Conservation (phyloP, 2,888 invertebrate genomes). For the Microctonus aethiopoides region DNA sequence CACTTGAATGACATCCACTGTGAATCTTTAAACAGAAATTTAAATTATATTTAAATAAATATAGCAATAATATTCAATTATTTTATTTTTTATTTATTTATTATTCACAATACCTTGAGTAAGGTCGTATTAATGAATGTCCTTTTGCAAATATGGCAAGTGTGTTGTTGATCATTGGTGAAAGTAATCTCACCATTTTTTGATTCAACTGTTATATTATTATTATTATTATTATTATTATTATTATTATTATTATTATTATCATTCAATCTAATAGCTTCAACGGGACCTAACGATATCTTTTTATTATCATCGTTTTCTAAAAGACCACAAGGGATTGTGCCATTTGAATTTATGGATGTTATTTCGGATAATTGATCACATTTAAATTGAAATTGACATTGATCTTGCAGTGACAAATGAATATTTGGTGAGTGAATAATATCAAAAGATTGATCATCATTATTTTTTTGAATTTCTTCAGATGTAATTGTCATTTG, state of each 20-base stretch:
- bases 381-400: neutral
- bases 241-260: conserved; percentile 51
- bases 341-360: neutral
- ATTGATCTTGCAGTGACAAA: neutral
- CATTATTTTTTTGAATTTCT: neutral
- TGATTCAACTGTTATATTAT: conserved; percentile 44
- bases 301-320: neutral
- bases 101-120: conserved; percentile 46
- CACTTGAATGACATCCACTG: conserved; percentile 66
- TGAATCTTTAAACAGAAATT: conserved; percentile 59
- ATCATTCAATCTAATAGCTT: conserved; percentile 32
- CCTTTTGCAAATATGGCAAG: conserved; percentile 64
- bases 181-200: neutral
- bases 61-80: neutral
- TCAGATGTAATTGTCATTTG: neutral
- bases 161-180: conserved; percentile 47
- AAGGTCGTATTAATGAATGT: conserved; percentile 60
- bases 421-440: neutral
- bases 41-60: neutral
- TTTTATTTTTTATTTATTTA: conserved; percentile 33
- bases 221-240: conserved; percentile 51
- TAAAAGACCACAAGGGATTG: neutral
- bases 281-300: neutral
- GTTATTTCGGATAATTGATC: neutral
- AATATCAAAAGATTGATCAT: neutral